Base-by-base conservation (phyloP, 1,140 invertebrate genomes). In the Panagrolaimus sp. region DNA sequence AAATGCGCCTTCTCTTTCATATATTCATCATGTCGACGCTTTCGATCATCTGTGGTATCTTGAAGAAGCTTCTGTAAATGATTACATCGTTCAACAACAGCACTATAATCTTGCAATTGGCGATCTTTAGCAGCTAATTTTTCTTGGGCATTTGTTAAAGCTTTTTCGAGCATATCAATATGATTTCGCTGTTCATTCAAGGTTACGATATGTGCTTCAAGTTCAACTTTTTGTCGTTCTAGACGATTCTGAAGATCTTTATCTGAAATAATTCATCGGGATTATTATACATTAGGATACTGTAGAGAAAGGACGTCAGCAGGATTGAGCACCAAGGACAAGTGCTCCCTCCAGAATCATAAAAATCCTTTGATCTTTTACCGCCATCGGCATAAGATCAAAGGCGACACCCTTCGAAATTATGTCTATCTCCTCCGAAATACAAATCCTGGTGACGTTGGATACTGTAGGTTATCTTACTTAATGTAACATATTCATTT, bases 131-230 rank as follows among this genome's bases (percentile, higher is more conserved):
- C 87, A 24, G 93, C 89, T 58, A 93, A 91, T 83, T 92, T 93
- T 65, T 88, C 88, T 84, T 94, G 92, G 17, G 91, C 91, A 84
- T 92, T 93, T 17, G 90, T 91, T 38, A 94, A 85, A 46, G 92
- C 92, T 32, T 89, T 91, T 81, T 94, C 92, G 32, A 94, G 86
- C 75, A 94, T 92, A 78, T 92, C 91, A 80, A 94, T 93, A 84
- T 94, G 91, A 21, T 90, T 91, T 71, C 91, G 86, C 84, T 94
- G 92, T 83, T 94, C 91, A 80, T 93, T 89, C 52, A 94, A 83
- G 24, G 91, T 93, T 24, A 90, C 90, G 77, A 90, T 85, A 83
- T 93, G 91, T 0, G 91, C 91, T 32, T 89, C 88, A 72, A 94
- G 85, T 85, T 95, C 92, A 58, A 93, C 91, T 85, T 94, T 91